Conservation (phyloP, 2,888 invertebrate species). For the Lucinisca nassula region DNA sequence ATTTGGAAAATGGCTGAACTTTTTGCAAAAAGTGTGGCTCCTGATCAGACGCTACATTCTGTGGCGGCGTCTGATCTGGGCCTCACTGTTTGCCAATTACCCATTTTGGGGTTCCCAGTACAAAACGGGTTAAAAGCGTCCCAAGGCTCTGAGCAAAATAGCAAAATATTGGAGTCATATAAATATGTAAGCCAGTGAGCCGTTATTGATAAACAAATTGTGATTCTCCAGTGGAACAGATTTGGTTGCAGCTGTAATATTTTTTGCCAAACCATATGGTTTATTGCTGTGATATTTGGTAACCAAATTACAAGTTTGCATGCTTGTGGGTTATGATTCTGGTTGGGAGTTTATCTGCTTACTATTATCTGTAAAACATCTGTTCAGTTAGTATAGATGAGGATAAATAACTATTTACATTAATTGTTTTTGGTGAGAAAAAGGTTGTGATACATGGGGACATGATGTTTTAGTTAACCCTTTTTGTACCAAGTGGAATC, state of each 20-base stretch:
- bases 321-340: neutral
- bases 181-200: neutral
- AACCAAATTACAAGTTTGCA: neutral
- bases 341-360: neutral
- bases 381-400: neutral
- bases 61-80: too few relatives aligned
- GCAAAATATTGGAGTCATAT: neutral
- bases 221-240: neutral
- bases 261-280: neutral
- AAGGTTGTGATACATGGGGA: too few relatives aligned
- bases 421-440: too few relatives aligned
- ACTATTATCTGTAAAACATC: neutral
- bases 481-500: too few relatives aligned
- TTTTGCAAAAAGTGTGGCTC: too few relatives aligned
- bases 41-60: too few relatives aligned
- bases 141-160: neutral
- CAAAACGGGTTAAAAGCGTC: too few relatives aligned
- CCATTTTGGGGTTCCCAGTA: too few relatives aligned
- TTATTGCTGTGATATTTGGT: neutral
- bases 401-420: too few relatives aligned
- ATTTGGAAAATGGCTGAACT: too few relatives aligned
- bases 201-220: neutral
- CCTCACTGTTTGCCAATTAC: too few relatives aligned
- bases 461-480: too few relatives aligned
- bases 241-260: neutral